phyloP scores from a whole-genome alignment of 2,797 vertebrate species.

The Corythornis leucogaster region DNA sequence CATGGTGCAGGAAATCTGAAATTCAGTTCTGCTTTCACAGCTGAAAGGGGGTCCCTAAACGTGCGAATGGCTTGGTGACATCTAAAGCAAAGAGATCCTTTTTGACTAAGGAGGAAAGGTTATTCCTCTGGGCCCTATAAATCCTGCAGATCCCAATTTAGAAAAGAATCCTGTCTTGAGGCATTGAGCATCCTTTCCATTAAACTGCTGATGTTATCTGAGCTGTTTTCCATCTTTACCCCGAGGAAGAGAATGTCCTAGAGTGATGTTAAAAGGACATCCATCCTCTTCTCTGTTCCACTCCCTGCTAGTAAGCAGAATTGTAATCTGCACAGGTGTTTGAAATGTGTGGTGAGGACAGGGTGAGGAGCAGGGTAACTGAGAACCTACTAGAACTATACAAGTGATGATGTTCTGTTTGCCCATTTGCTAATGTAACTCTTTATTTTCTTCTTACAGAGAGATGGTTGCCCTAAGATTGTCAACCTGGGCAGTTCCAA shows the following conservation, averaged over 20 bases:
- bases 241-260: not conserved
- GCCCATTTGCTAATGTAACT: not conserved
- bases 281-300: not conserved
- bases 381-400: not conserved
- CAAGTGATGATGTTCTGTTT: not conserved
- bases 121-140: not conserved
- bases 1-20: not conserved
- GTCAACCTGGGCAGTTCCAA: constrained; percentile 98
- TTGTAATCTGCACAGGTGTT: not conserved
- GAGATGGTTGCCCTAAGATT: constrained; percentile 98
- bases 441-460: constrained; percentile 74
- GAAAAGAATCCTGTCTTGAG: not conserved
- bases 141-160: not conserved
- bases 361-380: not conserved
- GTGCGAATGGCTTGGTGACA: not conserved
- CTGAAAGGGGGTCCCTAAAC: not conserved
- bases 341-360: not conserved
- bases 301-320: not conserved
- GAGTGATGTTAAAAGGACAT: not conserved
- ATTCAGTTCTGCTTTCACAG: not conserved
- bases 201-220: not conserved
- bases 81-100: not conserved
- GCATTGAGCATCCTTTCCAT: not conserved
- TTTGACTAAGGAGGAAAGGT: not conserved
- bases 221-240: not conserved